phyloP scores from a whole-genome alignment of 1,140 invertebrate species.

The Oryzaephilus surinamensis region DNA sequence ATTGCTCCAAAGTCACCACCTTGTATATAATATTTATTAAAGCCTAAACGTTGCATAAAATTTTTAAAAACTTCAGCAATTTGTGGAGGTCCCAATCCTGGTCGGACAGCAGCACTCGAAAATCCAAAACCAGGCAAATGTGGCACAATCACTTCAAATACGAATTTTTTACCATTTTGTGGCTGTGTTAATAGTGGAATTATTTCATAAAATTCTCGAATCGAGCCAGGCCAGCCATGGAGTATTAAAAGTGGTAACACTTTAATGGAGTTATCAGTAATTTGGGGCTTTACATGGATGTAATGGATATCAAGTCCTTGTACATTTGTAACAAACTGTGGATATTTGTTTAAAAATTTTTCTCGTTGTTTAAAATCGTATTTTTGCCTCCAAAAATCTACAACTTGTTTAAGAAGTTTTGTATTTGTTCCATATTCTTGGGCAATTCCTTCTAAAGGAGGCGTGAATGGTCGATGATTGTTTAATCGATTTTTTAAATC shows the following conservation, averaged over 20 bases:
- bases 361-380: constrained; percentile 67
- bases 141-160: constrained; percentile 70
- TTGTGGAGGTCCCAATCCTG: constrained; percentile 51
- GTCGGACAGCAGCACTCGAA: constrained; percentile 56
- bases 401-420: constrained; percentile 50
- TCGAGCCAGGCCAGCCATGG: constrained; percentile 87
- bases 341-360: constrained; percentile 52
- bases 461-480: constrained; percentile 41
- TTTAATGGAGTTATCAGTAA: constrained; percentile 39
- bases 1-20: constrained; percentile 78
- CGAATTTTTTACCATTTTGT: constrained; percentile 45
- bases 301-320: constrained; percentile 68
- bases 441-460: constrained; percentile 53
- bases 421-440: constrained; percentile 73
- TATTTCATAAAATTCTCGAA: constrained; percentile 76
- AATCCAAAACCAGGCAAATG: constrained; percentile 77
- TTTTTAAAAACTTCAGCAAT: constrained; percentile 66
- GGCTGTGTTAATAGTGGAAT: constrained; percentile 58
- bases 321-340: constrained; percentile 62
- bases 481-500: constrained; percentile 51
- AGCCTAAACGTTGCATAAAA: constrained; percentile 70
- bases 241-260: constrained; percentile 63
- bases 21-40: constrained; percentile 68
- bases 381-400: constrained; percentile 66
- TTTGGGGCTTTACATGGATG: constrained; percentile 52